Evolutionary conservation across 2,888 invertebrate genomes (phyloP), one percentile per base, ranked within the genome.

Genomic region (Tetrapedia diversipes): DNA sequence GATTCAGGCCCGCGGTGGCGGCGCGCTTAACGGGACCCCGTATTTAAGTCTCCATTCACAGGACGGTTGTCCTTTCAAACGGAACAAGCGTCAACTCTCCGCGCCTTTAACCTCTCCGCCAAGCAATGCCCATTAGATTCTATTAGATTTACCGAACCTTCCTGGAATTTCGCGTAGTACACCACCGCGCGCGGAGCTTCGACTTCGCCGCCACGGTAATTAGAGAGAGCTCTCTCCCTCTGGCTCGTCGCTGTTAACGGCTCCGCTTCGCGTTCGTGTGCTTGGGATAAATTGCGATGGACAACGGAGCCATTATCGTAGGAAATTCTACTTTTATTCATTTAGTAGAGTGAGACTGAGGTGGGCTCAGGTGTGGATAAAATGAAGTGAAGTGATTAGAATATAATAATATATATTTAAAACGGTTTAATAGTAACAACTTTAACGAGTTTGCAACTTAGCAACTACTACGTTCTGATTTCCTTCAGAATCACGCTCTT

Each of bases 41-140:
- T 84, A 86, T 87, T 87, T 86, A 87, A 87, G 86, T 84, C 82
- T 84, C 86, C 81, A 85, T 83, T 82, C 83, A 85, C 80, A 72
- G 74, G 80, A 86, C 81, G 81, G 84, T 80, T 81, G 83, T 85
- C 82, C 87, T 79, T 79, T 57, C 81, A 80, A 81, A 77, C 79
- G 84, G 84, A 79, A 85, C 82, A 80, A 82, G 81, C 82, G 76
- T 81, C 82, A 85, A 64, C 60, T 66, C 67, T 73, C 68, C 80
- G 79, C 67, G 75, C 77, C 78, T 84, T 84, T 81, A 84, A 83
- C 84, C 85, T 81, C 79, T 49, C 79, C 51, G 19, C 82, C n/a
- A n/a, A 10, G 29, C 66, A 32, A 69, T 77, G 63, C 49, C 64
- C 77, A 82, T 84, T 86, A 81, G 84, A 83, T 86, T 80, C 81